Percentiles rank a stretch among this genome's conserved stretches.
Evolutionary conservation across 2,888 invertebrate genomes (phyloP).

Genomic region (Eupithecia subumbrata): DNA sequence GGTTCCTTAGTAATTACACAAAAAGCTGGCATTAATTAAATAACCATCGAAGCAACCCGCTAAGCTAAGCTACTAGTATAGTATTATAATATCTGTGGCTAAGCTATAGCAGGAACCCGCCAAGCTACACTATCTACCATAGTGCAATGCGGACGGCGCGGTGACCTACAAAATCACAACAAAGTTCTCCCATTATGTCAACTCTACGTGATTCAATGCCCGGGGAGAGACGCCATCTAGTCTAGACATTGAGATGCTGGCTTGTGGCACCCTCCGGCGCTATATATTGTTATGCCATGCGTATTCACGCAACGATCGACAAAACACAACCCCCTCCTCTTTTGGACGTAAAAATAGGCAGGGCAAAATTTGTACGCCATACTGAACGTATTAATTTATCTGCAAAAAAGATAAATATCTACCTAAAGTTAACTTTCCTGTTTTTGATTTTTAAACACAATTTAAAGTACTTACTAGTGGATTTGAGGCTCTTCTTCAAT

Average conservation of each 20-base stretch:
- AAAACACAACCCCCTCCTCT: neutral
- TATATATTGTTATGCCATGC: neutral
- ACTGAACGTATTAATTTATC: too few relatives aligned
- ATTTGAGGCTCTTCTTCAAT: too few relatives aligned
- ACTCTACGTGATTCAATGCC: slow-evolving; percentile 16
- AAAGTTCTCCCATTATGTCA: slow-evolving; percentile 12
- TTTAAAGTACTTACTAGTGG: too few relatives aligned
- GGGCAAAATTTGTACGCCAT: too few relatives aligned
- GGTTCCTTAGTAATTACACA: too few relatives aligned
- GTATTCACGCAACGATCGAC: neutral
- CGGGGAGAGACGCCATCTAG: slow-evolving; percentile 19
- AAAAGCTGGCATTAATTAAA: too few relatives aligned
- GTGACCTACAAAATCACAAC: slow-evolving; percentile 5
- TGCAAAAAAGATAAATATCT: too few relatives aligned
- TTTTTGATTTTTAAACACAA: too few relatives aligned
- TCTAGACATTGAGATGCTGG: slow-evolving; percentile 22
- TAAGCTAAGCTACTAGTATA: too few relatives aligned
- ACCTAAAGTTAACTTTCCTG: too few relatives aligned
- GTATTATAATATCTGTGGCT: neutral
- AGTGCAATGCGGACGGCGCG: neutral
- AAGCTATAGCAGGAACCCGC: neutral
- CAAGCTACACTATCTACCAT: neutral
- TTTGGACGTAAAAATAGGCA: too few relatives aligned
- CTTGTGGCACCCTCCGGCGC: neutral
- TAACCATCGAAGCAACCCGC: too few relatives aligned